Conservation (phyloP, 2,797 vertebrate genomes). For the Syndactyla subalaris region DNA sequence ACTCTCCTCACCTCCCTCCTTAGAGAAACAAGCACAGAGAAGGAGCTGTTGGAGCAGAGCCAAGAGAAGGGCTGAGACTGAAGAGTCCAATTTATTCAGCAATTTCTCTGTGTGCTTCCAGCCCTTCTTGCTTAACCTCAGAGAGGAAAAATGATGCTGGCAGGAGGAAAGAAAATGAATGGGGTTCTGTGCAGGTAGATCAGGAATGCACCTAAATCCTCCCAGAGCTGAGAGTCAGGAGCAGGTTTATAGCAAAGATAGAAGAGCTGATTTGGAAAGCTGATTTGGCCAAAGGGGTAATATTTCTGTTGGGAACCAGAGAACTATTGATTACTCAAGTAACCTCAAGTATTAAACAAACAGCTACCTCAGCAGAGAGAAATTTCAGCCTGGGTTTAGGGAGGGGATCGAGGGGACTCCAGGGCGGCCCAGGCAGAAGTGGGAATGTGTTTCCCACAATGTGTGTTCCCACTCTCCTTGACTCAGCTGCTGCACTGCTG, state of each 20-base stretch:
- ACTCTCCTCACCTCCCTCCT: neutral
- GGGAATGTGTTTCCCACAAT: neutral
- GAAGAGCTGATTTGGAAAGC: neutral
- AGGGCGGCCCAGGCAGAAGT: neutral
- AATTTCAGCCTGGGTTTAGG: neutral
- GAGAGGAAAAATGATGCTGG: neutral
- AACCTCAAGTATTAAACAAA: constrained; percentile 21
- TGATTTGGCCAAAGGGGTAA: neutral
- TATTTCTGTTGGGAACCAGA: neutral
- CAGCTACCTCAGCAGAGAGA: constrained; percentile 5
- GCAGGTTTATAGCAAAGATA: neutral
- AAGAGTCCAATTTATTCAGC: neutral
- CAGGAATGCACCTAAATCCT: neutral
- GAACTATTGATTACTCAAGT: constrained; percentile 29
- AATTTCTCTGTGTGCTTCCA: neutral
- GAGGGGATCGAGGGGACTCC: neutral
- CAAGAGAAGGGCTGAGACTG: neutral
- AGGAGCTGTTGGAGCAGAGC: neutral
- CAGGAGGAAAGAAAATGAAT: neutral
- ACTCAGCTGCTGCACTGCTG: neutral
- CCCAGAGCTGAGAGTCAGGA: neutral
- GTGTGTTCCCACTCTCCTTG: neutral
- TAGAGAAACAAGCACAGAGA: neutral
- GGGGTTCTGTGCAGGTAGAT: neutral
- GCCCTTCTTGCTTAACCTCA: neutral